Base-by-base conservation (phyloP, 2,888 invertebrate species). In the Sarcophaga rosellei region DNA sequence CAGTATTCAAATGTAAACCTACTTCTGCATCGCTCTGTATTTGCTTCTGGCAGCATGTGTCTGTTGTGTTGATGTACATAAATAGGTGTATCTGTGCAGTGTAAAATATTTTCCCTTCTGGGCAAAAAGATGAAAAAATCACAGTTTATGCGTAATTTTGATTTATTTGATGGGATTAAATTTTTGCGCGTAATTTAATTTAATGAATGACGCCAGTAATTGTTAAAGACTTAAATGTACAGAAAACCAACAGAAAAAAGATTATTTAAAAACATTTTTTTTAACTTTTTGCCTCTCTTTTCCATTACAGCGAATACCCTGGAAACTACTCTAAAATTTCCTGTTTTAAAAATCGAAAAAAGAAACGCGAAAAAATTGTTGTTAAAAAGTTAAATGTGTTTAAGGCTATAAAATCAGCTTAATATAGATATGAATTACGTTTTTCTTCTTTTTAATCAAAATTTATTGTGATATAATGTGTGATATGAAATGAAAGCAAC, bases 91-190 rank as follows among this genome's bases (percentile, higher is more conserved):
- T 47, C 45, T 61, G 25, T 62, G 76, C 15, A 17, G 57, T 66
- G 75, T 68, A 77, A 78, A 74, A 20, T 21, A 17, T 35, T 74
- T 65, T 63, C 69, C 65, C 78, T 79, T 44, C 57, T 74, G 78
- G 78, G 63, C 74, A 63, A 20, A 74, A 79, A 79, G 79, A 66
- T 68, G 59, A 70, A 35, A 35, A 35, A 35, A 35, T 35, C 35
- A 35, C 35, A 35, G 35, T 79, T 85, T 73, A 69, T 73, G 72
- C 81, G 44, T 78, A 85, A 78, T 75, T 85, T 81, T 85, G 74
- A 85, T 85, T 79, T 78, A 82, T 79, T 85, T 82, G 59, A 75
- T 81, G 61, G 79, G 68, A 85, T 85, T 81, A 79, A 8, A 72
- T 85, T 72, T 79, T 53, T 66, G 73, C 72, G 78, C 70, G 61